phyloP scores from a whole-genome alignment of 2,113 vertebrate species.

The Phalacrocorax carbo region DNA sequence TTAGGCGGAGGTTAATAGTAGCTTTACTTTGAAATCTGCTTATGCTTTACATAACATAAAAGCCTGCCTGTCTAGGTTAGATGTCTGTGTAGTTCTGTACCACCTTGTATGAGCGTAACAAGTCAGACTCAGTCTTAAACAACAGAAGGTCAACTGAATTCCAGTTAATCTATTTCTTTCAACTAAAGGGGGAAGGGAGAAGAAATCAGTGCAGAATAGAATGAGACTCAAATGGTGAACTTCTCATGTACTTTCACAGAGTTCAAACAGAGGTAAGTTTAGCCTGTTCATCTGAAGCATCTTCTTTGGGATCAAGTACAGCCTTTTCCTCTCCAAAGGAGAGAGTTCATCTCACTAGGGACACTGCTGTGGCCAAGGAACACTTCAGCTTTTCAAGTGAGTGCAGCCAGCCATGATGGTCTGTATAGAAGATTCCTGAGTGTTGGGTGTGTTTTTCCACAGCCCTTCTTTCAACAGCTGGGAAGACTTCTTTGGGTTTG shows the following conservation, averaged over 20 bases:
- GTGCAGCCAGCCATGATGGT: neutral
- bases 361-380: neutral
- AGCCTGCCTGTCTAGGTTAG: conserved; percentile 32
- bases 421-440: neutral
- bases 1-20: conserved; percentile 51
- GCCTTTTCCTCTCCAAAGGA: neutral
- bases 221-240: neutral
- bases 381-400: neutral
- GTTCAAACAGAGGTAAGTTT: neutral
- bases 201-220: neutral
- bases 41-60: conserved; percentile 58
- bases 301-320: neutral
- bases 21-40: conserved; percentile 63
- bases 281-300: neutral
- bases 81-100: conserved; percentile 23
- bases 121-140: conserved; percentile 18
- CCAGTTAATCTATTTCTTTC: neutral
- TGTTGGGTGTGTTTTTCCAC: neutral
- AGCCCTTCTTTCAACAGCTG: neutral
- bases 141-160: conserved; percentile 1
- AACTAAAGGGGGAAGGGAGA: neutral
- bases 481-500: neutral
- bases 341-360: neutral
- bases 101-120: neutral
- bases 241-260: neutral